phyloP scores from a whole-genome alignment of 2,113 vertebrate species.

The Rattus norvegicus region GRCr8 NC_086026.1:117096501-117097000 shows the following conservation, averaged over 20 bases:
- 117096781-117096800: constrained; percentile 91
- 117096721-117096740: not conserved
- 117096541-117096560: not conserved
- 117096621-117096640: constrained; percentile 97
- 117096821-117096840: constrained; percentile 93
- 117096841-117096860: constrained; percentile 94
- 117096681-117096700: constrained; percentile 82
- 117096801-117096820: constrained; percentile 91
- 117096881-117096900: not conserved
- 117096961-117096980: not conserved
- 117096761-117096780: constrained; percentile 94
- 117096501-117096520: not conserved
- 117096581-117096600: constrained; percentile 98
- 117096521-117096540: constrained; percentile 5
- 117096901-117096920: not conserved
- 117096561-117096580: not conserved
- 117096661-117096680: constrained; percentile 94
- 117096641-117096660: constrained; percentile 96
- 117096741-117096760: constrained; percentile 90
- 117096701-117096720: not conserved
- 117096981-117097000: not conserved
- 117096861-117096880: constrained; percentile 93
- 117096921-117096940: not conserved
- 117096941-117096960: not conserved
- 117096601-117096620: constrained; percentile 96